These are phyloP conservation scores for Epinephelus fuscoguttatus DNA, from an alignment of 2,113 vertebrate species.

Conservation along the genomic window DNA sequence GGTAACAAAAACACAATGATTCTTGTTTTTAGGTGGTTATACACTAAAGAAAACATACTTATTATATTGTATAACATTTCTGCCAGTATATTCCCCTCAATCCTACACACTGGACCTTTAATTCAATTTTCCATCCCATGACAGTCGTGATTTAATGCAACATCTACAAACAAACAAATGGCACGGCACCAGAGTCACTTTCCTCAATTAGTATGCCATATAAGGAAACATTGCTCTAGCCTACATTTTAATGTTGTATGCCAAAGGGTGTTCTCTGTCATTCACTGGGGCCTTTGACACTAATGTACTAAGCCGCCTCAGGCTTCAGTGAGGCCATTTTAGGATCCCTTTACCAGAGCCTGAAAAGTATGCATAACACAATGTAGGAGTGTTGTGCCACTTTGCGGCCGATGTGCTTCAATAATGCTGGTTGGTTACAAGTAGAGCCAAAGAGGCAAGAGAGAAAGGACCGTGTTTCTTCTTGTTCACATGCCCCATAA, in stretches of 20 bases:
- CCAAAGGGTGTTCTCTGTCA: slow-evolving; percentile 67
- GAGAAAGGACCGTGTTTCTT: slow-evolving; percentile 19
- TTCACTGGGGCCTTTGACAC: slow-evolving; percentile 70
- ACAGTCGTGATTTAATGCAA: slow-evolving; percentile 37
- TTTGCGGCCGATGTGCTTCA: slow-evolving; percentile 55
- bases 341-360: slow-evolving; percentile 54
- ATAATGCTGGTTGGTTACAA: slow-evolving; percentile 40
- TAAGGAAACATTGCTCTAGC: slow-evolving; percentile 43
- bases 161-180: slow-evolving; percentile 48
- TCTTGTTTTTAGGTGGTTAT: too few relatives aligned
- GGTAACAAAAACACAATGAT: too few relatives aligned
- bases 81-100: too few relatives aligned
- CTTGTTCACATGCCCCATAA: slow-evolving; percentile 44
- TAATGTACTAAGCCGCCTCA: slow-evolving; percentile 78
- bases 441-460: slow-evolving; percentile 35
- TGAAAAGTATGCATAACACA: slow-evolving; percentile 57
- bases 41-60: too few relatives aligned
- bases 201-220: slow-evolving; percentile 40
- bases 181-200: slow-evolving; percentile 17
- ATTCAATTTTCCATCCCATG: neutral
- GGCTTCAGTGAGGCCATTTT: slow-evolving; percentile 66
- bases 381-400: slow-evolving; percentile 45
- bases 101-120: neutral
- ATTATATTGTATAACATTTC: too few relatives aligned
- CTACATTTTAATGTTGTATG: slow-evolving; percentile 65